These are phyloP conservation scores for Turritopsis rubra DNA, from an alignment of 30 jellyfish, hydroid and myxozoan species.

Conservation along the genomic window DNA sequence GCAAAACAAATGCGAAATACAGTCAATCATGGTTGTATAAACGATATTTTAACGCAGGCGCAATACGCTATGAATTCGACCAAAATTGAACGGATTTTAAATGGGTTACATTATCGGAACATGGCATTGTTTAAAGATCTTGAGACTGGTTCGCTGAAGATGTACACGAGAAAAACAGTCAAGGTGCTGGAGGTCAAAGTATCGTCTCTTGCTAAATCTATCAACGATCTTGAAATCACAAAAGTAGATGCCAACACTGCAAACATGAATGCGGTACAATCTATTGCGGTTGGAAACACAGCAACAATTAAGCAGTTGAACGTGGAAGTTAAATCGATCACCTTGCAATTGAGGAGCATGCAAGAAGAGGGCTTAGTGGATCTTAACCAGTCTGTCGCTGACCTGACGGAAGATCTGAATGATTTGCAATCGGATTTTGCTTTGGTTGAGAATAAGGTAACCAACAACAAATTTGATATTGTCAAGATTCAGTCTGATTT, in stretches of 20 bases:
- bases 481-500: neutral
- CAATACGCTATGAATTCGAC: neutral
- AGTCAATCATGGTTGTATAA: neutral
- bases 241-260: conserved; percentile 5
- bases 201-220: neutral
- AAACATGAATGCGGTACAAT: neutral
- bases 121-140: neutral
- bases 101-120: neutral
- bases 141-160: conserved; percentile 1
- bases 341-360: neutral
- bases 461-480: neutral
- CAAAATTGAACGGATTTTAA: neutral
- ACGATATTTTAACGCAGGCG: conserved; percentile 6
- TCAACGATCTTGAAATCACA: neutral
- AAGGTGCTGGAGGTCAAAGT: neutral
- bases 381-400: neutral
- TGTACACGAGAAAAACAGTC: conserved; percentile 4
- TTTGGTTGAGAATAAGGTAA: neutral
- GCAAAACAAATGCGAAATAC: neutral
- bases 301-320: neutral
- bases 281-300: neutral
- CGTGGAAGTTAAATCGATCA: neutral
- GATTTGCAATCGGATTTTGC: neutral
- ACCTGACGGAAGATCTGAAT: neutral
- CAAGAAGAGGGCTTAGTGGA: no score